Evolutionary conservation across 2,888 invertebrate species (phyloP).

Genomic region (Clistopyga incitator): DNA sequence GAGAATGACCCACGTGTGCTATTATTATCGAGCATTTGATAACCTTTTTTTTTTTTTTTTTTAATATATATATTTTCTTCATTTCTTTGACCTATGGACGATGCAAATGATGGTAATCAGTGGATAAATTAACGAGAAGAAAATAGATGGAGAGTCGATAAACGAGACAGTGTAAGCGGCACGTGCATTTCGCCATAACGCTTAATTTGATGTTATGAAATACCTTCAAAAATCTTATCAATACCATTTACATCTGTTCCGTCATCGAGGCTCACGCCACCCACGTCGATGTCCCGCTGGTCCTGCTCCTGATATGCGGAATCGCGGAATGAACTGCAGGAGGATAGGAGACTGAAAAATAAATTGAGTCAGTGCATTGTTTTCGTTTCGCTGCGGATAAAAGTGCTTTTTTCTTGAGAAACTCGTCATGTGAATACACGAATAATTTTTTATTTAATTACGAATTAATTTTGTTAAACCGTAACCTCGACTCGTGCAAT

Average conservation of each 20-base stretch:
- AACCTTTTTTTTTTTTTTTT: constrained; percentile 45
- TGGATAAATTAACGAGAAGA: constrained; percentile 64
- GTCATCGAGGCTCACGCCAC: constrained; percentile 85
- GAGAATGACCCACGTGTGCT: constrained; percentile 78
- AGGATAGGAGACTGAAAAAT: constrained; percentile 89
- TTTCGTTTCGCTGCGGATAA: not conserved
- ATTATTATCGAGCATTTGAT: constrained; percentile 59
- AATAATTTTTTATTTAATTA: not conserved
- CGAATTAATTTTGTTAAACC: too few species aligned
- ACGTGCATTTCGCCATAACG: constrained; percentile 80
- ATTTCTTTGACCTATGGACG: constrained; percentile 57
- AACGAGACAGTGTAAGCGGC: constrained; percentile 63
- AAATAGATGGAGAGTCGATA: constrained; percentile 60
- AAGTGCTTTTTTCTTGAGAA: not conserved
- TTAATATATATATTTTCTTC: constrained; percentile 5
- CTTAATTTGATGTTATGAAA: constrained; percentile 80
- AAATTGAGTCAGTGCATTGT: constrained; percentile 34
- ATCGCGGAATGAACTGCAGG: constrained; percentile 94
- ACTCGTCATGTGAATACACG: not conserved
- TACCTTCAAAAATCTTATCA: constrained; percentile 86
- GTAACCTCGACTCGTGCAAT: too few species aligned
- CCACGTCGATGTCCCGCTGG: constrained; percentile 84
- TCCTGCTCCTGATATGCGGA: constrained; percentile 91
- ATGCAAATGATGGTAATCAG: constrained; percentile 70
- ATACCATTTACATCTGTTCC: constrained; percentile 86